Evolutionary conservation across 2,797 vertebrate species (phyloP).

Genomic region (Gallinago solitaria): DNA sequence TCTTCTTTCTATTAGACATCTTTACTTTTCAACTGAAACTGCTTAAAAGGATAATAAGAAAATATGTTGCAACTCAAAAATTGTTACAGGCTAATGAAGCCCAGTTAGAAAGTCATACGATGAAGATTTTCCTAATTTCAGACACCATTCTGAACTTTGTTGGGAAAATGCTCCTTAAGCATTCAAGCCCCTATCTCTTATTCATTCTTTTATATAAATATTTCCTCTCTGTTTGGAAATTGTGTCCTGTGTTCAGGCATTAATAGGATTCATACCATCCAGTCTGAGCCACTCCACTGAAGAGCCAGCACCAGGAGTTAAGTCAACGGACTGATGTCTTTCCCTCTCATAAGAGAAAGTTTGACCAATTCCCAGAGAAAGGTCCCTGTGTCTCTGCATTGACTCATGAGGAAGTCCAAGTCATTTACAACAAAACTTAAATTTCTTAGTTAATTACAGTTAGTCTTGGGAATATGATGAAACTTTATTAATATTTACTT

Average conservation of each 20-base stretch:
- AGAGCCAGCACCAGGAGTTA: neutral
- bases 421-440: neutral
- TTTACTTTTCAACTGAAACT: neutral
- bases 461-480: neutral
- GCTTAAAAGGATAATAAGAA: neutral
- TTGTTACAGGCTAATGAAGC: neutral
- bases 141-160: neutral
- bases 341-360: neutral
- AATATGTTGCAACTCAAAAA: neutral
- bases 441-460: neutral
- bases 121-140: neutral
- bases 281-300: neutral
- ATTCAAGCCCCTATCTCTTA: neutral
- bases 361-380: neutral
- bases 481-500: neutral
- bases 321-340: neutral
- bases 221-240: neutral
- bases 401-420: neutral
- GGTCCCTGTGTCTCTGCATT: neutral
- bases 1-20: neutral
- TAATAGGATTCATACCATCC: neutral
- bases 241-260: neutral
- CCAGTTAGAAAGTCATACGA: neutral
- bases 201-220: neutral
- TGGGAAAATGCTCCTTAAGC: neutral